phyloP scores from a whole-genome alignment of 2,113 vertebrate species.

The Sinocyclocheilus maitianheensis region DNA sequence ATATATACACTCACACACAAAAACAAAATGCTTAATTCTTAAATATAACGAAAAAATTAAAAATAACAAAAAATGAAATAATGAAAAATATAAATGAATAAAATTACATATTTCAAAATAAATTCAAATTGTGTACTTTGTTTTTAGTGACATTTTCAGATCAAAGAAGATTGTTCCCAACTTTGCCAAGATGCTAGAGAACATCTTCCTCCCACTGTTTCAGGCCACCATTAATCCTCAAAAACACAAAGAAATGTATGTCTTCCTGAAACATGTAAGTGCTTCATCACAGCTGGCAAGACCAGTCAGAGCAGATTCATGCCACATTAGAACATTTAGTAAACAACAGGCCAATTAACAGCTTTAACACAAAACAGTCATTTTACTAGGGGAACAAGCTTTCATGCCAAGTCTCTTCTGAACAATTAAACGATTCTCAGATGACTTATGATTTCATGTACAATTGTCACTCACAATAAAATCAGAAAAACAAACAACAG shows the following conservation, averaged over 20 bases:
- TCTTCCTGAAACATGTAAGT: constrained; percentile 96
- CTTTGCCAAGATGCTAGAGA: constrained; percentile 95
- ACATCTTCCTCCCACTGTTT: constrained; percentile 94
- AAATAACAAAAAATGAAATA: too few species aligned
- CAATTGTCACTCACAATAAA: neutral
- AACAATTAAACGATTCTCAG: neutral
- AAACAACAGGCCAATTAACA: neutral
- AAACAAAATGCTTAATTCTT: too few species aligned
- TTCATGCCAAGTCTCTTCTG: neutral
- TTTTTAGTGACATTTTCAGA: constrained; percentile 92
- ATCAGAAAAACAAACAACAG: neutral
- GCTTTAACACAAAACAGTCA: neutral
- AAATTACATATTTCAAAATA: neutral
- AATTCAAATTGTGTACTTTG: neutral
- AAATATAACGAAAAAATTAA: too few species aligned
- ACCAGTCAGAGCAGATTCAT: constrained; percentile 16
- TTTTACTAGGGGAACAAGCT: neutral
- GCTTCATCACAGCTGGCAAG: neutral
- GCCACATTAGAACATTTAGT: neutral
- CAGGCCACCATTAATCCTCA: constrained; percentile 93
- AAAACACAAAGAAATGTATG: constrained; percentile 84
- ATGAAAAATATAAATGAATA: neutral
- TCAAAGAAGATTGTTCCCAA: constrained; percentile 86
- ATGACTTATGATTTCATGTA: neutral
- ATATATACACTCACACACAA: too few species aligned